Conservation (phyloP, 2,113 vertebrate species). For the Cochlearius cochlearius region DNA sequence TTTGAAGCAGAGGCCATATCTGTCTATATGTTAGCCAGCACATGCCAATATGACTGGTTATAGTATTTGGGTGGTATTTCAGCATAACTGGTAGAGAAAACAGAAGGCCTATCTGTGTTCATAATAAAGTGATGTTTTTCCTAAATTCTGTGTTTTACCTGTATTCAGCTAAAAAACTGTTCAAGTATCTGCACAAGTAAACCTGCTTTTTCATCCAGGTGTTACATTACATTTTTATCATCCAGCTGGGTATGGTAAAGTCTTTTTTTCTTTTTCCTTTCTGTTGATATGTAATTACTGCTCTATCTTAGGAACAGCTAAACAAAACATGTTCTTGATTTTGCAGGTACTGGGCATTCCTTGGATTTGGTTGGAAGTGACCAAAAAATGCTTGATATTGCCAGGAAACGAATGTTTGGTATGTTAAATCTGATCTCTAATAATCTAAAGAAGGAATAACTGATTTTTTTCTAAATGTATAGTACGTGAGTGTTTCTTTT, state of each 20-base stretch:
- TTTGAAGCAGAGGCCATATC: background rate
- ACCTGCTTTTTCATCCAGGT: background rate
- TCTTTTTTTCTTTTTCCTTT: background rate
- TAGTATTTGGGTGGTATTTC: background rate
- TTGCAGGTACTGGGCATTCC: background rate
- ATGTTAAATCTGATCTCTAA: background rate
- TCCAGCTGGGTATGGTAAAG: background rate
- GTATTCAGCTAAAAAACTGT: background rate
- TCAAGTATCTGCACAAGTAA: background rate
- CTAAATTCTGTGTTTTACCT: background rate
- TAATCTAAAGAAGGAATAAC: background rate
- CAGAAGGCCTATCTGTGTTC: background rate
- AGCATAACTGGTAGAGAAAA: background rate
- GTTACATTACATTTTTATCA: background rate
- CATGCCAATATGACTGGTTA: background rate
- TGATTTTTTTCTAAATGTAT: background rate
- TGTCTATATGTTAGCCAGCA: background rate
- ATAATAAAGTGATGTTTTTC: background rate
- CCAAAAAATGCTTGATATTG: background rate
- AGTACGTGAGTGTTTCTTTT: background rate
- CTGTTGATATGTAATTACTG: background rate
- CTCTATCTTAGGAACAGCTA: background rate
- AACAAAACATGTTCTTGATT: background rate
- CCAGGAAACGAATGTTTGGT: background rate
- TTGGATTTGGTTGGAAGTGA: background rate